These are phyloP conservation scores for Cichladusa arquata DNA, from an alignment of 2,113 vertebrate species.

Conservation along the genomic window DNA sequence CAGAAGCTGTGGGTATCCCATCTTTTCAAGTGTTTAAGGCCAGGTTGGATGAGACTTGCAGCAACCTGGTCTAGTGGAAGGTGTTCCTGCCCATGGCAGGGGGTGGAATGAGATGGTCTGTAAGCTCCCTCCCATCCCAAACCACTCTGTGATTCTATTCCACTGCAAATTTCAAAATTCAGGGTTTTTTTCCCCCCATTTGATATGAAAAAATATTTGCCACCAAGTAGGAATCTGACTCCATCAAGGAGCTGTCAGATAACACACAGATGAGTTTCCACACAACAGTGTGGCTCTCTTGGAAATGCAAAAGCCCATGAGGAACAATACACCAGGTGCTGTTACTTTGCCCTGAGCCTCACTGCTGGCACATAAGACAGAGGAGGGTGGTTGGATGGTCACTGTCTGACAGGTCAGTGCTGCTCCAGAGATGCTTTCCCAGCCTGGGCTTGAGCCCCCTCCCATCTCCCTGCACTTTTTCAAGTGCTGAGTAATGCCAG, in stretches of 20 bases:
- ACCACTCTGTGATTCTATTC: background rate
- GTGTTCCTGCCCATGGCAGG: background rate
- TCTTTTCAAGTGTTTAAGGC: background rate
- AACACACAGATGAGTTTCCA: background rate
- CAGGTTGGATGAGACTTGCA: background rate
- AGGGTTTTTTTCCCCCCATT: accelerated
- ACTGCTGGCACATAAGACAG: background rate
- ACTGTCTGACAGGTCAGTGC: background rate
- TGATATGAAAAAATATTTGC: background rate
- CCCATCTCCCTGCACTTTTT: background rate
- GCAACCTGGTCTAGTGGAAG: background rate
- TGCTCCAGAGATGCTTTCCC: background rate
- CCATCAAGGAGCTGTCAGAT: background rate
- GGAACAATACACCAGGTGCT: background rate
- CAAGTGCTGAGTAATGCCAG: background rate
- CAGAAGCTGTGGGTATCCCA: background rate
- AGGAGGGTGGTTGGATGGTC: background rate
- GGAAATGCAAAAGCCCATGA: background rate
- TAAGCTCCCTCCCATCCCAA: background rate
- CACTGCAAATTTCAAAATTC: background rate
- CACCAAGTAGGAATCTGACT: background rate
- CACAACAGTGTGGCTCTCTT: background rate
- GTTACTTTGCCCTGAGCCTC: background rate
- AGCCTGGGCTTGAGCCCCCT: background rate
- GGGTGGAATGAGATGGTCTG: background rate